Evolutionary conservation across 2,797 vertebrate species (phyloP).

Genomic region (Cossypha polioptera): DNA sequence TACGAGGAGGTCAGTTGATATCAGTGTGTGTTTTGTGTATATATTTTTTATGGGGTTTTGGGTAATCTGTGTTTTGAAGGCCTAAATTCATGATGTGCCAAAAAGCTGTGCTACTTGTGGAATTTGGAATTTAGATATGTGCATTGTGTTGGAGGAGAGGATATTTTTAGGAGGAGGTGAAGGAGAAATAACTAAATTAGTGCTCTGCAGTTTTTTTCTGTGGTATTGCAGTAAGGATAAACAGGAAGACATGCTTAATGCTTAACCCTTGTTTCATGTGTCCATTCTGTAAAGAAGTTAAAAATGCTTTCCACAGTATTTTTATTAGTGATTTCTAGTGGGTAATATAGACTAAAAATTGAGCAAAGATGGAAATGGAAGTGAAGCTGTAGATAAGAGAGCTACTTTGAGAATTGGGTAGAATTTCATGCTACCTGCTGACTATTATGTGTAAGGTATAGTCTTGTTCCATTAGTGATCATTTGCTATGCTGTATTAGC

Average conservation of each 20-base stretch:
- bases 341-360: background rate
- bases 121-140: background rate
- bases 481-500: background rate
- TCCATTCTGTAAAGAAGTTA: background rate
- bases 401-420: background rate
- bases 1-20: rapidly evolving
- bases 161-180: background rate
- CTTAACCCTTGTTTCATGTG: background rate
- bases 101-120: background rate
- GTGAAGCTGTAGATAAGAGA: background rate
- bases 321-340: background rate
- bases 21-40: background rate
- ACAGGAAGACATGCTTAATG: background rate
- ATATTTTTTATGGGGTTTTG: background rate
- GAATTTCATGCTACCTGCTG: background rate
- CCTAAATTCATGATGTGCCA: background rate
- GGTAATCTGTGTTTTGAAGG: background rate
- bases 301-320: background rate
- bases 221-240: background rate
- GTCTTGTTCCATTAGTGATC: background rate
- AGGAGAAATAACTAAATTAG: background rate
- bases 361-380: background rate
- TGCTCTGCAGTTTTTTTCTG: background rate
- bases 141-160: background rate
- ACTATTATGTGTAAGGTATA: background rate